A percentile compares a stretch with the other conserved stretches of the same genome.
Conservation (phyloP, 2,797 vertebrate species). For the Falco concolor region DNA sequence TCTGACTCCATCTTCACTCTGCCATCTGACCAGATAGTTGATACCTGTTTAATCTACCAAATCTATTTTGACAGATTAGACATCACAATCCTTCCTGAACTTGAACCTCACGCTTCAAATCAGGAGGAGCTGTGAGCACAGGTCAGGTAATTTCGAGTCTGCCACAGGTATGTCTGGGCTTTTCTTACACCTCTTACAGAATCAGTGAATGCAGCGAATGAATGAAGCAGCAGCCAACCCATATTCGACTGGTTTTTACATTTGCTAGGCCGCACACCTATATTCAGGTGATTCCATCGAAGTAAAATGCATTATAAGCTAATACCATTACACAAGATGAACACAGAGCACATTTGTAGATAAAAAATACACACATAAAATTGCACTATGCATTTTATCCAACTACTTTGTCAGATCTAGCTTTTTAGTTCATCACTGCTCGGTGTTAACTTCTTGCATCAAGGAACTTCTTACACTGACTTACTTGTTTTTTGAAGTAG, state of each 20-base stretch:
- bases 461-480: neutral
- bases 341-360: neutral
- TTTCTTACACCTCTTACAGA: neutral
- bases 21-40: neutral
- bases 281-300: neutral
- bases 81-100: neutral
- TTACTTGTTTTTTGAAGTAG: conserved; percentile 99
- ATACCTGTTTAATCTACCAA: neutral
- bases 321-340: neutral
- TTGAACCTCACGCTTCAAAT: neutral
- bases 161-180: neutral
- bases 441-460: neutral
- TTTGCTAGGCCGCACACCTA: neutral
- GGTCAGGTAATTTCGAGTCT: neutral
- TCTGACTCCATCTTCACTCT: neutral
- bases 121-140: neutral
- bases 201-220: neutral
- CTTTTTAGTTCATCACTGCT: neutral
- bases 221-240: neutral
- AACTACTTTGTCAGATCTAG: neutral
- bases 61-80: neutral
- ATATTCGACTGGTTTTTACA: neutral
- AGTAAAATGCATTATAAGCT: neutral
- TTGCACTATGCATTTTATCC: neutral
- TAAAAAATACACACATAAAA: neutral